Base-by-base conservation (phyloP, 2,797 vertebrate genomes). In the Bryconaethiops microstoma region DNA sequence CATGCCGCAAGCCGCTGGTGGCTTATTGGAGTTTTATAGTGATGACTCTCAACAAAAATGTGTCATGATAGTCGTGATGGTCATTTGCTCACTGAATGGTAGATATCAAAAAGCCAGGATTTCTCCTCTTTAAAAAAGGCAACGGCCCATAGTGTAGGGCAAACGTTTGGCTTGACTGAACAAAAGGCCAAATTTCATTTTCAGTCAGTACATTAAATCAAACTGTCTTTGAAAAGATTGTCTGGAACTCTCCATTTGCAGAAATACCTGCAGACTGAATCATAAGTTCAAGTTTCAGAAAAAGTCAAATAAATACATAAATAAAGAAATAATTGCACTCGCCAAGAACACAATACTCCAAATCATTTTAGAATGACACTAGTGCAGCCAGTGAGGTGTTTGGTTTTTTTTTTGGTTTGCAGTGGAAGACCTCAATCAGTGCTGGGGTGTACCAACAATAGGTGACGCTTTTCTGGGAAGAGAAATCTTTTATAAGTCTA, bases 401-500 rank as follows among this genome's bases (percentile, higher is more conserved):
- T n/a, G n/a, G 4, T 42, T 42, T 7, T 45, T 45, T 45, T 7
- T 45, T 45, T 45, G 1, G 6, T 45, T 5, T 7, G 42, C 42
- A 1, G 42, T 7, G 9, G 42, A 45, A 45, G 42, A 54, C 52
- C 12, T 54, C 7, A 60, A 7, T 10, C 10, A 12, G 23, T 60
- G n/a, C 7, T 21, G 13, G 35, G 19, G 2, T 40, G 63, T 42
- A 7, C 19, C 0, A 60, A 63, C 75, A 75, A 25, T 62, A 14
- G 63, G 70, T 72, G 21, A 76, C 70, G 63, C 79, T 76, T 78
- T 57, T 14, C 55, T 76, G 19, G 63, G n/a, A 6, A 45, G 10
- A 72, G 79, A 72, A 64, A 62, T 50, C 55, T 16, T 8, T 16
- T 52, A 0, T 50, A 62, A 40, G 4, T 40, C 59, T 45, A 40